phyloP scores from a whole-genome alignment of 2,113 vertebrate species.

The Hypanus sabinus region DNA sequence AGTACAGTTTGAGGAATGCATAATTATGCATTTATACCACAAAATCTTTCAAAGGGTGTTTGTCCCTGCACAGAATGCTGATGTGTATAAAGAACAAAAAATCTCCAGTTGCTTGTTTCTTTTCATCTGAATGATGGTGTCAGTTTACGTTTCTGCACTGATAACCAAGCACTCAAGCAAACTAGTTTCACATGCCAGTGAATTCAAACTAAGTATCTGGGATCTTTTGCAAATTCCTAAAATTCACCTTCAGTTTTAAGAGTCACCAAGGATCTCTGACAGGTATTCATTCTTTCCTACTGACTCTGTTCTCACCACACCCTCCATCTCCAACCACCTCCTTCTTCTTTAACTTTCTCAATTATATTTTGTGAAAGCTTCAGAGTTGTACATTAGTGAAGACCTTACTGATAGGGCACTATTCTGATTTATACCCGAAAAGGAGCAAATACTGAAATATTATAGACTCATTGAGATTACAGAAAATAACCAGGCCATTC shows the following conservation, averaged over 20 bases:
- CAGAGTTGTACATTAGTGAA: not conserved
- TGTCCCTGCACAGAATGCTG: not conserved
- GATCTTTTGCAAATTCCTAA: not conserved
- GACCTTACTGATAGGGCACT: not conserved
- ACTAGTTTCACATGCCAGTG: conserved; percentile 12
- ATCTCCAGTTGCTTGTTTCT: not conserved
- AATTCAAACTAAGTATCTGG: not conserved
- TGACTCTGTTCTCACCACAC: not conserved
- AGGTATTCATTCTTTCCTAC: not conserved
- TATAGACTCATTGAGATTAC: no score
- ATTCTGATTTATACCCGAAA: not conserved
- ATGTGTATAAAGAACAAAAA: not conserved
- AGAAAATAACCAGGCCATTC: no score
- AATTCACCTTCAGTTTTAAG: not conserved
- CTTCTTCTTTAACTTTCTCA: not conserved
- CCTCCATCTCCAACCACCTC: not conserved
- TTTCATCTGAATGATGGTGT: not conserved
- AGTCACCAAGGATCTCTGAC: not conserved
- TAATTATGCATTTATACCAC: not conserved
- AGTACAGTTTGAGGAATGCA: not conserved
- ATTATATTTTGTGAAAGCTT: not conserved
- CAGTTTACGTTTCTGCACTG: not conserved
- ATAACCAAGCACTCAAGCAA: not conserved
- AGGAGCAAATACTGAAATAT: not conserved
- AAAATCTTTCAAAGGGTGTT: not conserved